Base-by-base conservation (phyloP, 2,888 invertebrate species). In the Pseudoips prasinana region DNA sequence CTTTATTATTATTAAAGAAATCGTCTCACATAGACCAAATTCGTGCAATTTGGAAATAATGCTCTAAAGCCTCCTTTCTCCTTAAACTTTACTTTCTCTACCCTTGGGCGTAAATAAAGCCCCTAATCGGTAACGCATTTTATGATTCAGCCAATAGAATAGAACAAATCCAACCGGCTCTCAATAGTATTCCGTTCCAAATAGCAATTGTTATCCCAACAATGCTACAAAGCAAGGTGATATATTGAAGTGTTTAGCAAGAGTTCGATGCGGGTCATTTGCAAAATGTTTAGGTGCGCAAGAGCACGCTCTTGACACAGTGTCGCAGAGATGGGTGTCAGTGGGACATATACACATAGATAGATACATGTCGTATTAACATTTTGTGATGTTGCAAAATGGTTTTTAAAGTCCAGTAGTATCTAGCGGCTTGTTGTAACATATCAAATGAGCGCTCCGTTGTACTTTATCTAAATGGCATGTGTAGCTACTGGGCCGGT, bases 241-340 rank as follows among this genome's bases (percentile, higher is more conserved):
- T 39, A 37, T 35, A 48, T 52, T 33, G 46, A 50, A 29, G 9
- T 28, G 27, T 57, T 56, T 52, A 33, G 46, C 39, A 62, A 59
- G 38, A 45, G 36, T 46, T 46, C 33, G 53, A 64, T 64, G 60
- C 68, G 56, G 58, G 57, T 54, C 46, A 52, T 57, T 59, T 57
- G 59, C 57, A 53, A 64, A 54, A 57, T 52, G 48, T 65, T 64
- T 42, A 44, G 56, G 56, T 55, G 56, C 49, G 57, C 61, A 58
- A 55, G 54, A 59, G 58, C 58, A 57, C 63, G 74, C 58, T 74
- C 74, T 76, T 77, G 76, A 76, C 77, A 75, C 58, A 52, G 57
- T 62, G 35, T 57, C 50, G 59, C 53, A 46, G 41, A 43, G 43
- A 40, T 52, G 37, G 51, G 36, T 50, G 45, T 41, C 30, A 40